phyloP scores from a whole-genome alignment of 2,113 vertebrate genomes.

The Lethenteron reissneri region DNA sequence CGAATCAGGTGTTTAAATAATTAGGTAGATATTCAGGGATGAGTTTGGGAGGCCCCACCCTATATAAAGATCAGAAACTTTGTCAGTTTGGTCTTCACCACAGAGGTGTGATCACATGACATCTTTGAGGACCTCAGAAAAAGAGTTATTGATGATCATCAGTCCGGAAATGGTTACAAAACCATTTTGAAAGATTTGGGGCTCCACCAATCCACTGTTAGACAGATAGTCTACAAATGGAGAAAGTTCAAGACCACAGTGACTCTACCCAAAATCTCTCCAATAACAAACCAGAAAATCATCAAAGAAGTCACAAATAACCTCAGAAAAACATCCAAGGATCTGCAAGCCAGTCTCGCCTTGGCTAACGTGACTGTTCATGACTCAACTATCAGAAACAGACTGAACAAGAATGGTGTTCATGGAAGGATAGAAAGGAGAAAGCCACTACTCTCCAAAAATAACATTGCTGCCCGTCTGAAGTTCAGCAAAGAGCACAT shows the following conservation, averaged over 20 bases:
- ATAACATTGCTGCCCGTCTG: background rate
- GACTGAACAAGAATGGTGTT: constrained; percentile 6
- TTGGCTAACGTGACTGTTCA: background rate
- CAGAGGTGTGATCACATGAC: background rate
- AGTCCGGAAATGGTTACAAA: background rate
- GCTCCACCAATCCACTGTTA: constrained; percentile 3
- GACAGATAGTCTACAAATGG: constrained; percentile 1
- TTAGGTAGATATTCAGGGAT: background rate
- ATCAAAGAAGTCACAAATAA: constrained; percentile 4
- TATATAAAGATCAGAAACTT: background rate
- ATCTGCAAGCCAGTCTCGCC: background rate
- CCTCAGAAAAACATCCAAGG: background rate
- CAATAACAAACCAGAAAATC: background rate
- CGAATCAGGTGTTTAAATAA: background rate
- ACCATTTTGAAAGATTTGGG: background rate
- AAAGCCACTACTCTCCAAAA: background rate
- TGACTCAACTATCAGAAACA: background rate
- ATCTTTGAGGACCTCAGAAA: background rate
- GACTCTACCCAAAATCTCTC: background rate
- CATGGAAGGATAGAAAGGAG: background rate
- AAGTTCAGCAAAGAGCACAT: constrained; percentile 2
- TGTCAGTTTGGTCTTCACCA: constrained; percentile 1
- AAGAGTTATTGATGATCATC: background rate
- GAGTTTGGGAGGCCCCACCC: background rate
- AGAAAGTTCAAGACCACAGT: background rate